These are phyloP conservation scores for Machimus rusticus DNA, from an alignment of 2,888 invertebrate species.

Conservation along the genomic window DNA sequence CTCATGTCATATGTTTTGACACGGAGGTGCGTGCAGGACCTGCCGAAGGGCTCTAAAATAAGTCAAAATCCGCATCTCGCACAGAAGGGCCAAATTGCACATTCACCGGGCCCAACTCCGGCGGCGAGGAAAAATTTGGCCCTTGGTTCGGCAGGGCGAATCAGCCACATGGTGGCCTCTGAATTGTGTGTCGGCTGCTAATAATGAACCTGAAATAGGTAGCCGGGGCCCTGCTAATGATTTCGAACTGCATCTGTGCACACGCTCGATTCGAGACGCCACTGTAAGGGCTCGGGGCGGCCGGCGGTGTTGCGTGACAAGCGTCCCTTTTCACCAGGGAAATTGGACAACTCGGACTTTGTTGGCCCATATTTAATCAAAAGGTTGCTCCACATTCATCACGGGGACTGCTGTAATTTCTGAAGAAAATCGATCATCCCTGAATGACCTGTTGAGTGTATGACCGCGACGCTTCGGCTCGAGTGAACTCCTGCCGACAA, in stretches of 20 bases:
- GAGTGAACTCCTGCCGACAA: background rate
- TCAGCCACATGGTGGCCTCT: conserved; percentile 42
- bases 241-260: conserved; percentile 38
- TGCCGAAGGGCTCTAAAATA: background rate
- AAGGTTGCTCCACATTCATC: conserved; percentile 24
- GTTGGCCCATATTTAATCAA: conserved; percentile 16
- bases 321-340: background rate
- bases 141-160: background rate
- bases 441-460: conserved; percentile 8
- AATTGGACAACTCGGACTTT: conserved; percentile 25
- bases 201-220: conserved; percentile 39
- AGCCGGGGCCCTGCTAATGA: conserved; percentile 30
- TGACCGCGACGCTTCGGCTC: background rate
- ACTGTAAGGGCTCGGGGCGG: background rate
- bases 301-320: conserved; percentile 6
- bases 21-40: conserved; percentile 19
- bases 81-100: conserved; percentile 12
- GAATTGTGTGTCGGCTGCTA: conserved; percentile 41
- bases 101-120: background rate
- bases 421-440: background rate
- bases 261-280: background rate
- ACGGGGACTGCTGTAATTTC: conserved; percentile 11
- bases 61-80: background rate
- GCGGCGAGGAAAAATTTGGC: background rate
- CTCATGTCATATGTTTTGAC: conserved; percentile 29